Evolutionary conservation across 1,140 invertebrate species (phyloP).

Genomic region (Aphis gossypii): DNA sequence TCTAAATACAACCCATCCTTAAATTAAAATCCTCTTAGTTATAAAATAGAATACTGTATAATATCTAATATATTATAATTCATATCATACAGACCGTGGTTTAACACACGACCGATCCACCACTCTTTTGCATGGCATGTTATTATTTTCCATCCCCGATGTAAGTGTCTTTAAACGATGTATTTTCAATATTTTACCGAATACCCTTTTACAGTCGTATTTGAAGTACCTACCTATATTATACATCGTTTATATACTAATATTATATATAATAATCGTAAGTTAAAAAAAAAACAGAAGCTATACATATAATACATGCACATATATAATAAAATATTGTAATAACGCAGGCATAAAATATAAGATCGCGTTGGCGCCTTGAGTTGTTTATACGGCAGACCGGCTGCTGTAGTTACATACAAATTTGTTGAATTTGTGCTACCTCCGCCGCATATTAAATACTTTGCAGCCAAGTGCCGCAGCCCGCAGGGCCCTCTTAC

Average conservation of each 20-base stretch:
- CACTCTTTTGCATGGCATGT: no score
- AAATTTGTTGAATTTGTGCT: not conserved
- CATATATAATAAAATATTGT: not conserved
- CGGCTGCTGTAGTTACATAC: not conserved
- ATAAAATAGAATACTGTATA: no score
- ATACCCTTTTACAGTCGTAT: not conserved
- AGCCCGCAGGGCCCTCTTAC: not conserved
- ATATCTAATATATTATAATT: no score
- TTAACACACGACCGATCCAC: not conserved
- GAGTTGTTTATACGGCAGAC: not conserved
- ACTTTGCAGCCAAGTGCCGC: not conserved
- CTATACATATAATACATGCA: not conserved
- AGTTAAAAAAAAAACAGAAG: not conserved
- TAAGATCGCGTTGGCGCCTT: not conserved
- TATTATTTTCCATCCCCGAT: no score
- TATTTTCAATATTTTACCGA: not conserved
- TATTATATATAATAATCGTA: not conserved
- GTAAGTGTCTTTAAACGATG: not conserved
- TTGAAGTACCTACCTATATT: not conserved
- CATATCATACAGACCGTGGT: not conserved
- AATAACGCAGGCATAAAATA: conserved; percentile 6
- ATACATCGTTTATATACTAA: not conserved
- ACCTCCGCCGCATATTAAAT: not conserved
- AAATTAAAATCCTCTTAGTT: no score
- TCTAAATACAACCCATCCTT: no score